These are phyloP conservation scores for Dasysyrphus albostriatus DNA, from an alignment of 2,888 invertebrate species.

Conservation along the genomic window DNA sequence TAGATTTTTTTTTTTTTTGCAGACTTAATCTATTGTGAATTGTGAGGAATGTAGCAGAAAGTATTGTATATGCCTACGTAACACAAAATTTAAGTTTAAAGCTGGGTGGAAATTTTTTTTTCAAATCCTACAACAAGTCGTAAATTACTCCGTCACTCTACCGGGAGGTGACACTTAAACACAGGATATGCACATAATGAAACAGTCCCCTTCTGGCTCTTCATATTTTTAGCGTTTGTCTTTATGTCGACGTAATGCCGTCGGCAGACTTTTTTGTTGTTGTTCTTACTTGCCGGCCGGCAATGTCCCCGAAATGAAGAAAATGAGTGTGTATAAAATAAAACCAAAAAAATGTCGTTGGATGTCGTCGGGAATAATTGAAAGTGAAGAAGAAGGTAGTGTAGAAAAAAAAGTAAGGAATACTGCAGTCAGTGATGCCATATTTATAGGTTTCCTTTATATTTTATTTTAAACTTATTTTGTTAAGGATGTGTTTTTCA, in stretches of 20 bases:
- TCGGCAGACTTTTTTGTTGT: background rate
- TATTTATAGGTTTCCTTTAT: background rate
- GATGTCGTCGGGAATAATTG: constrained; percentile 17
- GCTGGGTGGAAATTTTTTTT: constrained; percentile 14
- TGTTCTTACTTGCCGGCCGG: constrained; percentile 1
- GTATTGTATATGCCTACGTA: background rate
- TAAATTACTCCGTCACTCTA: constrained; percentile 69
- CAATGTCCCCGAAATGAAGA: background rate
- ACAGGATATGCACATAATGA: constrained; percentile 70
- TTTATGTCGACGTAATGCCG: constrained; percentile 19
- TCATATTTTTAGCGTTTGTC: constrained; percentile 23
- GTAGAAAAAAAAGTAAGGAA: background rate
- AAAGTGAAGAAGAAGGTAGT: constrained; percentile 21
- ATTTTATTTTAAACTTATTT: background rate
- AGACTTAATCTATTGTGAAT: constrained; percentile 18
- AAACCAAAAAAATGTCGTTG: constrained; percentile 12
- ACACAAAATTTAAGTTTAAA: constrained; percentile 18
- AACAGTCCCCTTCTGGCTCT: constrained; percentile 21
- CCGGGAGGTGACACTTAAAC: constrained; percentile 69
- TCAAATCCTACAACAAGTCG: constrained; percentile 52
- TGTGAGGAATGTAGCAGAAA: background rate
- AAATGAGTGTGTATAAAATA: constrained; percentile 21
- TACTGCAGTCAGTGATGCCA: constrained; percentile 5
- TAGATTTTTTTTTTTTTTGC: constrained; percentile 26
- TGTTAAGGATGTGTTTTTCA: too few relatives aligned